These are phyloP conservation scores for Anguilla japonica DNA, from an alignment of 2,113 vertebrate genomes.

Conservation along the genomic window DNA sequence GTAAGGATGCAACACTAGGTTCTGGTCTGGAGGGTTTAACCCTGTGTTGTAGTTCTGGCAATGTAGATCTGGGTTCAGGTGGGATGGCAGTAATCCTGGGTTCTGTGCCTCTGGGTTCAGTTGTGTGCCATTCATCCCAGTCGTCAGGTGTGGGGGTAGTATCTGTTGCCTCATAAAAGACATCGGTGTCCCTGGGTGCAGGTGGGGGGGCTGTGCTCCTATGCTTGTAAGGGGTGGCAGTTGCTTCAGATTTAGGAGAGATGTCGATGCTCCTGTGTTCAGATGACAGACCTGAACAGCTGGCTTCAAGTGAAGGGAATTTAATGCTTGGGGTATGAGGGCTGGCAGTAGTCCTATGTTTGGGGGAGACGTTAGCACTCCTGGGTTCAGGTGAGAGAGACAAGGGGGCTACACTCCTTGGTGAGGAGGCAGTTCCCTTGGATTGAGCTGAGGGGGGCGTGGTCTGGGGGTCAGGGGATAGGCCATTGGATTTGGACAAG, in stretches of 20 bases:
- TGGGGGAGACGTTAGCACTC: slow-evolving; percentile 53
- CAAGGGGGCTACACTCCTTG: slow-evolving; percentile 48
- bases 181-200: slow-evolving; percentile 26
- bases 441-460: slow-evolving; percentile 23
- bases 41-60: slow-evolving; percentile 28
- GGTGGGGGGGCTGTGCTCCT: slow-evolving; percentile 24
- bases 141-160: not conserved
- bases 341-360: not conserved
- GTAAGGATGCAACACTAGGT: not conserved
- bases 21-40: not conserved
- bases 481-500: not conserved
- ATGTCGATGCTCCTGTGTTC: not conserved
- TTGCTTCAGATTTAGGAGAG: not conserved
- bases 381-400: slow-evolving; percentile 62
- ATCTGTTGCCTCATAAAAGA: slow-evolving; percentile 28
- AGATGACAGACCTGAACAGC: not conserved
- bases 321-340: slow-evolving; percentile 45
- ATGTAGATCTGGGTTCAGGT: slow-evolving; percentile 27
- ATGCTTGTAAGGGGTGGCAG: slow-evolving; percentile 27
- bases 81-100: slow-evolving; percentile 13
- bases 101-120: not conserved
- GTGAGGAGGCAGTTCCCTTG: slow-evolving; percentile 13
- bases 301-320: slow-evolving; percentile 26
- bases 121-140: not conserved
- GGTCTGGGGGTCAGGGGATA: slow-evolving; percentile 31